Evolutionary conservation across 2,888 invertebrate species (phyloP).

Genomic region (Agrypnus murinus): DNA sequence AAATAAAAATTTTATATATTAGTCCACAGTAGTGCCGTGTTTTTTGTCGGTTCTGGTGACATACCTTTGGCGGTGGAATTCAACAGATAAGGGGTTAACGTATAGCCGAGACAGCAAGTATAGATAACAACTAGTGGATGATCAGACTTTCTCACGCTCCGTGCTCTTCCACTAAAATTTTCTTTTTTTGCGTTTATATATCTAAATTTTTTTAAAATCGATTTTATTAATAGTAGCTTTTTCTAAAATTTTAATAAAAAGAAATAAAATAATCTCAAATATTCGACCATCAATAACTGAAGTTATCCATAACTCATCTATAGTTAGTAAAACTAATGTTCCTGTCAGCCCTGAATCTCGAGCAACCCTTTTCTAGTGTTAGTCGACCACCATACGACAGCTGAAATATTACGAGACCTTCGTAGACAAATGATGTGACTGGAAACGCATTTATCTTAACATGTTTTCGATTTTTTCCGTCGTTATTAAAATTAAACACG

Average conservation of each 20-base stretch:
- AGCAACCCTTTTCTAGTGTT: conserved; percentile 61
- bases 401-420: conserved; percentile 61
- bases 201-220: background rate
- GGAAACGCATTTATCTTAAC: conserved; percentile 55
- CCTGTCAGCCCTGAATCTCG: conserved; percentile 62
- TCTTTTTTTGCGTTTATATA: conserved; percentile 31
- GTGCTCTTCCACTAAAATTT: conserved; percentile 54
- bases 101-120: conserved; percentile 67
- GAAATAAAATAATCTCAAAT: too few relatives aligned
- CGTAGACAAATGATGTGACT: conserved; percentile 64
- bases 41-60: conserved; percentile 69
- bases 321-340: conserved; percentile 56
- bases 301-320: conserved; percentile 39
- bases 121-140: conserved; percentile 66
- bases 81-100: conserved; percentile 70
- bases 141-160: conserved; percentile 68
- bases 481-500: conserved; percentile 1
- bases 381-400: conserved; percentile 58
- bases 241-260: background rate
- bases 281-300: conserved; percentile 46
- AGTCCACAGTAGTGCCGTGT: conserved; percentile 66
- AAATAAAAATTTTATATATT: conserved; percentile 58
- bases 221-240: background rate
- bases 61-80: conserved; percentile 69
- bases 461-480: conserved; percentile 38